A percentile compares a stretch with the other conserved stretches of the same genome.
Conservation (phyloP, 1,140 invertebrate genomes). For the Platyura marginata region DNA sequence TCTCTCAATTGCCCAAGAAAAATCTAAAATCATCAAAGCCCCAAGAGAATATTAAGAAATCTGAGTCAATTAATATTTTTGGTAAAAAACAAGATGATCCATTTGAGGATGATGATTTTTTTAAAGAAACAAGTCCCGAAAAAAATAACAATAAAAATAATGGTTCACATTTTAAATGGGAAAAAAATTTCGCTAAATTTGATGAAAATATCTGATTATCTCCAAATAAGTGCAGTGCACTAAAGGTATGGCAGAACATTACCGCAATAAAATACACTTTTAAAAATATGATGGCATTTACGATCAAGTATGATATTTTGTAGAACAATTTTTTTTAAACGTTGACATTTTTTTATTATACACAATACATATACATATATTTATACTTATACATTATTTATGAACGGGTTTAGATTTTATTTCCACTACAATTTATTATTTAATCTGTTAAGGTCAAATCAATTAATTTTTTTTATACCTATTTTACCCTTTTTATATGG, state of each 20-base stretch:
- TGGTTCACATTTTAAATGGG: conserved; percentile 16
- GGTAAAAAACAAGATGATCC: conserved; percentile 56
- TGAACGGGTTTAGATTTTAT: too few relatives aligned
- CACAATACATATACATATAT: too few relatives aligned
- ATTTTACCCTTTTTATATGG: too few relatives aligned
- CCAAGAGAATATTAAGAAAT: conserved; percentile 51
- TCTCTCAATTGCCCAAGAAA: conserved; percentile 4
- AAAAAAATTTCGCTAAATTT: conserved; percentile 24
- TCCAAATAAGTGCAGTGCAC: neutral
- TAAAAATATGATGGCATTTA: neutral
- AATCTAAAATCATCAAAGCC: conserved; percentile 8
- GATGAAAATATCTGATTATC: conserved; percentile 11
- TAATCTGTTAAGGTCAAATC: too few relatives aligned
- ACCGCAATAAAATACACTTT: neutral
- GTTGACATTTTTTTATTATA: too few relatives aligned
- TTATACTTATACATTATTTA: too few relatives aligned
- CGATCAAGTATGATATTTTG: neutral
- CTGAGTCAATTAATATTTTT: conserved; percentile 75
- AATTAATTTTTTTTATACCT: too few relatives aligned
- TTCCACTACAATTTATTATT: too few relatives aligned
- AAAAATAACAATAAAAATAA: conserved; percentile 4
- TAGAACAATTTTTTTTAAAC: too few relatives aligned
- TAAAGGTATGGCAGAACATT: neutral
- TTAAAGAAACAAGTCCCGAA: conserved; percentile 24
- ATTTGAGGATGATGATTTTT: conserved; percentile 74